phyloP scores from a whole-genome alignment of 2,888 invertebrate species.

The Keiferia lycopersicella region DNA sequence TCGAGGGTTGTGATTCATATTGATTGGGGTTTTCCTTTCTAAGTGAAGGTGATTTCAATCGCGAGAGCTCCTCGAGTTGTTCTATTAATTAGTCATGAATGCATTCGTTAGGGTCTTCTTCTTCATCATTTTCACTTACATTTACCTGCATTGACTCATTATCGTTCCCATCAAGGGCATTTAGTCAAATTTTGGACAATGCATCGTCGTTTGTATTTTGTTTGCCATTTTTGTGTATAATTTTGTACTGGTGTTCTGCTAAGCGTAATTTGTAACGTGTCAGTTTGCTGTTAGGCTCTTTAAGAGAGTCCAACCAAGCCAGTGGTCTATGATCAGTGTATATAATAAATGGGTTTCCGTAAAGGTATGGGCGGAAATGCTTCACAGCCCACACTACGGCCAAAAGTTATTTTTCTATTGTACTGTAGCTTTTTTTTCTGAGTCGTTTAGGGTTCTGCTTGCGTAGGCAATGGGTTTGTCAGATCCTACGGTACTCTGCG shows the following conservation, averaged over 20 bases:
- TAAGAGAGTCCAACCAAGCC: constrained; percentile 33
- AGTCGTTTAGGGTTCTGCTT: constrained; percentile 36
- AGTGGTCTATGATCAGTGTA: constrained; percentile 33
- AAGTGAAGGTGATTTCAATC: not conserved
- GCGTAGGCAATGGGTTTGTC: constrained; percentile 37
- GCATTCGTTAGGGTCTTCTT: not conserved
- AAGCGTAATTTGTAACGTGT: constrained; percentile 18
- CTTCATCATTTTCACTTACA: constrained; percentile 14
- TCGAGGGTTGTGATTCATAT: too few relatives aligned
- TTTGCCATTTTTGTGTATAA: constrained; percentile 12
- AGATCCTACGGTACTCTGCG: constrained; percentile 34
- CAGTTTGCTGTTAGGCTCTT: constrained; percentile 33
- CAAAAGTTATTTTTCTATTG: constrained; percentile 27
- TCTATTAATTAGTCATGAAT: constrained; percentile 1
- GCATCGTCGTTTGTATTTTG: constrained; percentile 15
- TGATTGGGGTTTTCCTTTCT: too few relatives aligned
- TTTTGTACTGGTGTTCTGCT: not conserved
- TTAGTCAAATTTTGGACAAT: not conserved
- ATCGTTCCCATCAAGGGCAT: constrained; percentile 1
- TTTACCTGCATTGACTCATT: constrained; percentile 27
- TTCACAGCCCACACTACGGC: constrained; percentile 35
- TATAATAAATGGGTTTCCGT: constrained; percentile 2
- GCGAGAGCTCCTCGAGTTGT: not conserved
- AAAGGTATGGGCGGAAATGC: constrained; percentile 17
- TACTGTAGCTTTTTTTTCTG: constrained; percentile 40